phyloP scores from a whole-genome alignment of 2,888 invertebrate species.

The Hydrotaea cyrtoneurina region DNA sequence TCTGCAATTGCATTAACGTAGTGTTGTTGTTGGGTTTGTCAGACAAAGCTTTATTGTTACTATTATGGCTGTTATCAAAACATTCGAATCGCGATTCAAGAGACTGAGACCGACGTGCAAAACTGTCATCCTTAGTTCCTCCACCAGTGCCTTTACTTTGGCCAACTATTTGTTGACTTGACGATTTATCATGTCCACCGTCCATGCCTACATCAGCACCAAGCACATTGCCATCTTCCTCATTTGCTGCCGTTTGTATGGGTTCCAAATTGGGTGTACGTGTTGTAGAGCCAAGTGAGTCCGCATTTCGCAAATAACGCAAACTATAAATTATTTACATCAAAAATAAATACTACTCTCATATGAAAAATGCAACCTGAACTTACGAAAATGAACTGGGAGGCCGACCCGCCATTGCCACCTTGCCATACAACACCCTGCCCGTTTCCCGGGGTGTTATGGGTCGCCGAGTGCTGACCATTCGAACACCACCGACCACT shows the following conservation, averaged over 20 bases:
- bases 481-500: slow-evolving; percentile 76
- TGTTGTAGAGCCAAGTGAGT: slow-evolving; percentile 76
- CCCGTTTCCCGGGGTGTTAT: slow-evolving; percentile 92
- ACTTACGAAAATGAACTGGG: slow-evolving; percentile 89
- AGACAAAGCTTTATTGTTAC: slow-evolving; percentile 7
- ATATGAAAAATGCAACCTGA: slow-evolving; percentile 28
- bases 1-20: slow-evolving; percentile 36
- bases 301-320: slow-evolving; percentile 83
- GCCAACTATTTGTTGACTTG: neutral
- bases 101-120: slow-evolving; percentile 69
- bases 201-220: neutral
- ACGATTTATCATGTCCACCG: neutral
- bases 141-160: slow-evolving; percentile 13
- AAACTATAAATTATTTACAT: slow-evolving; percentile 81
- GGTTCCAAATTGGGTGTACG: slow-evolving; percentile 79
- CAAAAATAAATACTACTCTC: slow-evolving; percentile 11
- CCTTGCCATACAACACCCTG: slow-evolving; percentile 87
- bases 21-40: slow-evolving; percentile 41
- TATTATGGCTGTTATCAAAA: slow-evolving; percentile 51
- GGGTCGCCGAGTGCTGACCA: slow-evolving; percentile 90
- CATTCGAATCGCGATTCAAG: slow-evolving; percentile 69
- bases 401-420: slow-evolving; percentile 83
- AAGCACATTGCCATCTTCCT: slow-evolving; percentile 32
- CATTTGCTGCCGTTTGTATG: slow-evolving; percentile 60
- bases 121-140: neutral